Conservation (phyloP, 1,140 invertebrate species). For the Sycobia sp. region DNA sequence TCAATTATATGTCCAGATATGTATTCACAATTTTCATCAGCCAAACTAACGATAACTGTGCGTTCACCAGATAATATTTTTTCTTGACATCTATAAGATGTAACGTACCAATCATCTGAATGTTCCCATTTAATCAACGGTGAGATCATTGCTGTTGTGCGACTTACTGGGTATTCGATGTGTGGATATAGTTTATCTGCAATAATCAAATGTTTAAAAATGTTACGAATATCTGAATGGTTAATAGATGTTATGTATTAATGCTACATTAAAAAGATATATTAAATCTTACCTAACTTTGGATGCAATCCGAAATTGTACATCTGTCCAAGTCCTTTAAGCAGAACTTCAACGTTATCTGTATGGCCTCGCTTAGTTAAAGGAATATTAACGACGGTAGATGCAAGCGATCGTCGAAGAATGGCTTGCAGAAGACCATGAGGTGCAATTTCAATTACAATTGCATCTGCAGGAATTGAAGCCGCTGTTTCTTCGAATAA, state of each 20-base stretch:
- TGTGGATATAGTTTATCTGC: constrained; percentile 66
- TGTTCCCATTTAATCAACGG: constrained; percentile 89
- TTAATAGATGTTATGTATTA: not conserved
- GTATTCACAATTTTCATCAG: constrained; percentile 75
- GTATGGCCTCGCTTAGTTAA: constrained; percentile 77
- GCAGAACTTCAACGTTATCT: constrained; percentile 74
- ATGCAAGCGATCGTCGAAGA: constrained; percentile 65
- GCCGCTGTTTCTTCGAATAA: constrained; percentile 83
- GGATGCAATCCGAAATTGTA: constrained; percentile 71
- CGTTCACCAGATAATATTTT: constrained; percentile 71
- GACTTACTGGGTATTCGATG: constrained; percentile 73
- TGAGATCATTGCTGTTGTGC: constrained; percentile 74
- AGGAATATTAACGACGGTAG: constrained; percentile 72
- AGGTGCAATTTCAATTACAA: constrained; percentile 84
- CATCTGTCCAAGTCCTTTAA: constrained; percentile 75
- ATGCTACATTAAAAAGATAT: not conserved
- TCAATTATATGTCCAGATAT: constrained; percentile 87
- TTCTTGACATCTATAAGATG: constrained; percentile 66
- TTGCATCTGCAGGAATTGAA: constrained; percentile 78
- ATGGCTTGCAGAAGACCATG: constrained; percentile 77
- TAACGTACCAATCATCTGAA: constrained; percentile 75
- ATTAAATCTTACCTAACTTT: constrained; percentile 51
- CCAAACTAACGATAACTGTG: constrained; percentile 66
- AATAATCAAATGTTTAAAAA: not conserved
- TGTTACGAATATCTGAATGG: not conserved